Evolutionary conservation across 2,888 invertebrate species (phyloP).

Genomic region (Torymus texanus): DNA sequence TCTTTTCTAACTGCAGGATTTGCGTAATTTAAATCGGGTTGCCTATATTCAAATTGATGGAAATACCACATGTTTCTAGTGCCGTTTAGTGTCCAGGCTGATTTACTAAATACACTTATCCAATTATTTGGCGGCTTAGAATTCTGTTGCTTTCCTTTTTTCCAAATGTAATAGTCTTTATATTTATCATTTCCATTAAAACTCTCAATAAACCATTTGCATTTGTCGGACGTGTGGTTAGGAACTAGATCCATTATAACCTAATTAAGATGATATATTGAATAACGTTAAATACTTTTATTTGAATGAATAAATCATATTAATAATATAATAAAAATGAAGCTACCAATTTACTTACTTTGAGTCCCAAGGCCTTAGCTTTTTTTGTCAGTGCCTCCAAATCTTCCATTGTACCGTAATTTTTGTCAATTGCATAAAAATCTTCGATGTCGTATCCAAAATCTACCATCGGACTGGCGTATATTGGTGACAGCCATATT

Average conservation of each 20-base stretch:
- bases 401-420: slow-evolving; percentile 85
- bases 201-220: slow-evolving; percentile 78
- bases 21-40: slow-evolving; percentile 78
- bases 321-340: background rate
- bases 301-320: background rate
- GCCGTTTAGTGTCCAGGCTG: slow-evolving; percentile 77
- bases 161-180: slow-evolving; percentile 78
- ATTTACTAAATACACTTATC: slow-evolving; percentile 76
- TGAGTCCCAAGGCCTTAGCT: slow-evolving; percentile 79
- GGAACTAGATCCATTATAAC: slow-evolving; percentile 83
- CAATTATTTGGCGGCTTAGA: slow-evolving; percentile 74
- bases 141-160: slow-evolving; percentile 60
- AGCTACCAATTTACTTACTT: slow-evolving; percentile 69
- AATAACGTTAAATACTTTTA: slow-evolving; percentile 10
- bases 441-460: slow-evolving; percentile 92
- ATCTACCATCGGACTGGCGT: slow-evolving; percentile 88
- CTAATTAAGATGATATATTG: slow-evolving; percentile 69
- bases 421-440: slow-evolving; percentile 83
- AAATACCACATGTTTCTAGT: slow-evolving; percentile 76
- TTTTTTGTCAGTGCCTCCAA: slow-evolving; percentile 79
- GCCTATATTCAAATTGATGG: slow-evolving; percentile 77
- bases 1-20: slow-evolving; percentile 70
- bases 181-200: slow-evolving; percentile 68
- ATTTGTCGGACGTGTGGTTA: slow-evolving; percentile 76
- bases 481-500: slow-evolving; percentile 91